Conservation (phyloP, 2,797 vertebrate genomes). For the Pantherophis alleghaniensis region DNA sequence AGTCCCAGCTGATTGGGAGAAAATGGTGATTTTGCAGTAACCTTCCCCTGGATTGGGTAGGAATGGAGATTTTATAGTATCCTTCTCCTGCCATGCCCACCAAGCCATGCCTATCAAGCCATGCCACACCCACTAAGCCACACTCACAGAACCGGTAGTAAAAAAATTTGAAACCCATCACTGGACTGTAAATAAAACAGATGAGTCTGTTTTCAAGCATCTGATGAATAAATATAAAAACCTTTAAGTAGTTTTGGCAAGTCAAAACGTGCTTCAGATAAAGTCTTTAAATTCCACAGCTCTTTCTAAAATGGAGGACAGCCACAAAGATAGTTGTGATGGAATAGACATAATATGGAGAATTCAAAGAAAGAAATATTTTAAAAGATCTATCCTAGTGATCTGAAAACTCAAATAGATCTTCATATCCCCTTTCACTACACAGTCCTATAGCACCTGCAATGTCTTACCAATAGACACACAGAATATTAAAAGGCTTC, state of each 20-base stretch:
- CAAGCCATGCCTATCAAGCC: too few relatives aligned
- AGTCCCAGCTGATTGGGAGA: too few relatives aligned
- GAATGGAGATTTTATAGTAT: too few relatives aligned
- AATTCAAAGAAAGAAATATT: neutral
- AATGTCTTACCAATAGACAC: neutral
- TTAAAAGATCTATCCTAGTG: neutral
- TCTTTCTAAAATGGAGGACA: neutral
- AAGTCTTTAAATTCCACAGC: neutral
- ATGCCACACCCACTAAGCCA: too few relatives aligned
- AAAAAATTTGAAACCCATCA: too few relatives aligned
- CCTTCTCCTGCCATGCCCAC: too few relatives aligned
- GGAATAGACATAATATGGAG: neutral
- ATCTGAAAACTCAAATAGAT: neutral
- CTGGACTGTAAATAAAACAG: neutral
- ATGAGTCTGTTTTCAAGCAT: neutral
- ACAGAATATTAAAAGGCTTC: neutral
- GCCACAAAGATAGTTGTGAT: neutral
- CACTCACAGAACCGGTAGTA: too few relatives aligned
- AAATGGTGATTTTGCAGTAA: too few relatives aligned
- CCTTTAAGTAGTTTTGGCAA: neutral
- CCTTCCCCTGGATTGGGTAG: too few relatives aligned
- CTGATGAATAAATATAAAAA: neutral
- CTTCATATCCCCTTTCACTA: neutral
- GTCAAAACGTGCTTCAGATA: neutral
- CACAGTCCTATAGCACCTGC: neutral